A percentile compares a stretch with the other conserved stretches of the same genome.
These are phyloP conservation scores for Panagrolaimus sp. DNA, from an alignment of 1,140 invertebrate species.

Conservation along the genomic window DNA sequence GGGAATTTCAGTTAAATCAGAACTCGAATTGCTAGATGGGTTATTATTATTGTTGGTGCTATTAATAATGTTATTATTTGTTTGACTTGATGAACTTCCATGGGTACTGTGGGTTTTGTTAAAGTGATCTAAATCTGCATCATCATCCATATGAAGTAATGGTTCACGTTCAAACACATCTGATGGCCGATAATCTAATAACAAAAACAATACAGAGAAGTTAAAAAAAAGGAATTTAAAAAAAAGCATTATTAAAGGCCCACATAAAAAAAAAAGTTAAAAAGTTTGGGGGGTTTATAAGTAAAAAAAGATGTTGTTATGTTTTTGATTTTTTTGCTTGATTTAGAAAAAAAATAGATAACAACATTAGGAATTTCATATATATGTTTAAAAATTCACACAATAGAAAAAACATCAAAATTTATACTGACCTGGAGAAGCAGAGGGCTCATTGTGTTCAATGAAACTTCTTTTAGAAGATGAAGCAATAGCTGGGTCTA, in stretches of 20 bases:
- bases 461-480: not conserved
- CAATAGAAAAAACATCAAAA: too few relatives aligned
- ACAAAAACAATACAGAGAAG: constrained; percentile 10
- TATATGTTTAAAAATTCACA: too few relatives aligned
- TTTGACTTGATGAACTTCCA: not conserved
- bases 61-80: constrained; percentile 2
- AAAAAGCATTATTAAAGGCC: too few relatives aligned
- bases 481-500: not conserved
- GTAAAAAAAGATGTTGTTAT: too few relatives aligned
- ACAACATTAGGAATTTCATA: too few relatives aligned
- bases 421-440: not conserved
- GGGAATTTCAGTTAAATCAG: constrained; percentile 2
- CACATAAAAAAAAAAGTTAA: too few relatives aligned
- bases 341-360: too few relatives aligned
- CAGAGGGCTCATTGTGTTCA: not conserved
- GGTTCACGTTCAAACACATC: constrained; percentile 17
- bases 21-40: not conserved
- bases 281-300: too few relatives aligned
- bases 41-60: not conserved
- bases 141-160: constrained; percentile 10
- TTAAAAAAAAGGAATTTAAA: not conserved
- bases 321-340: too few relatives aligned
- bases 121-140: constrained; percentile 11
- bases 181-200: constrained; percentile 17
- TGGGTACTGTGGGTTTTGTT: constrained; percentile 1